Evolutionary conservation across 2,113 vertebrate species (phyloP), one percentile per base, ranked within the genome.

Genomic region (Rattus rattus): DNA sequence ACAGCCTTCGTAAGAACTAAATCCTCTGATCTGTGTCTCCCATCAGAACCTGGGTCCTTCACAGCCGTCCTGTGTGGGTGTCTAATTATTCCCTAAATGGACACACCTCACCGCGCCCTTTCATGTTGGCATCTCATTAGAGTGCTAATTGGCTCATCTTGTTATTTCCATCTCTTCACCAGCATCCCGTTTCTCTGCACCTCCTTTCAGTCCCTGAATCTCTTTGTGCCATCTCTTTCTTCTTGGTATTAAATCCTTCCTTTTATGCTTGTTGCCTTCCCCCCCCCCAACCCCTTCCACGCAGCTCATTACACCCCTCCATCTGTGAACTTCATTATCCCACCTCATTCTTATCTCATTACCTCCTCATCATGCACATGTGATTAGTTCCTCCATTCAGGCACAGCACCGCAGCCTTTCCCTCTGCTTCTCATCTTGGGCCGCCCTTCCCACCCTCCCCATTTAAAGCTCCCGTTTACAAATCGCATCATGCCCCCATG

Each of bases 251-350:
- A 94, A 96, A 94, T 63, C 89, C 89, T 90, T 97, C 83, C 91
- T 97, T 97, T 96, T 28, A 95, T 94, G 96, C 86, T 88, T 94
- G 85, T 92, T 88, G n/a, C 67, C 90, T 54, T 49, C 85, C 81
- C 76, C 77, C 93, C 77, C 95, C 43, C 52, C 52, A 43, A 9
- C 52, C 52, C 52, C 86, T 93, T 91, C 97, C 92, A 63, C 49
- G 47, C 89, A 95, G 92, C 95, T 96, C 96, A 91, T 96, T 96
- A 96, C 86, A n/a, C 89, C 88, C 94, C 54, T 95, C 97, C 97
- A 95, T 96, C 97, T 97, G 97, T 28, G 91, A 75, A 22, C 79
- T 70, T 90, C 96, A 72, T 96, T 88, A 94, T 49, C 61, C 93
- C 83, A 8, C 63, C 52, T 56, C 70, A 36, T 65, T 84, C 88